phyloP scores from a whole-genome alignment of 2,888 invertebrate genomes.

The Portevinia maculata region DNA sequence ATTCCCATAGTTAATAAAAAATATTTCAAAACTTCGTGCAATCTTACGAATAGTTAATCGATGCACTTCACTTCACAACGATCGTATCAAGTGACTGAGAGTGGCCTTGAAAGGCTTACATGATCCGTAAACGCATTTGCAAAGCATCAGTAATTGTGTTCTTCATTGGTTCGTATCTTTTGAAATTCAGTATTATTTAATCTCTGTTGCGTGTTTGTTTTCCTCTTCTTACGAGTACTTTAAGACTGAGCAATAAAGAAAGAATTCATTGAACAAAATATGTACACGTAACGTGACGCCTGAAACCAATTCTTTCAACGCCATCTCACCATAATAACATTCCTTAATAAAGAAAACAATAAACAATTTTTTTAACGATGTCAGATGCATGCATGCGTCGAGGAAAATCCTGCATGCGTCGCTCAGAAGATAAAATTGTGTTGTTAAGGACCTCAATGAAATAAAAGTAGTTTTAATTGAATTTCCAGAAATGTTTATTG shows the following conservation, averaged over 20 bases:
- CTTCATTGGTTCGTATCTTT: slow-evolving; percentile 45
- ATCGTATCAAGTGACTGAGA: slow-evolving; percentile 55
- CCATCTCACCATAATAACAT: slow-evolving; percentile 24
- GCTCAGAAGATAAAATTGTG: not conserved
- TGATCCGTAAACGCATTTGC: slow-evolving; percentile 43
- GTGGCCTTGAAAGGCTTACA: slow-evolving; percentile 56
- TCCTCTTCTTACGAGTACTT: slow-evolving; percentile 47
- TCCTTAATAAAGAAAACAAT: slow-evolving; percentile 9
- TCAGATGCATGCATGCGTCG: slow-evolving; percentile 41
- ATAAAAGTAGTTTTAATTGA: slow-evolving; percentile 49
- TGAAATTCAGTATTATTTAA: slow-evolving; percentile 48
- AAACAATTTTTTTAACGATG: slow-evolving; percentile 44
- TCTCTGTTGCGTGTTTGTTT: slow-evolving; percentile 13
- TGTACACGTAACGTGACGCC: slow-evolving; percentile 7
- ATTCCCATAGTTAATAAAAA: not conserved
- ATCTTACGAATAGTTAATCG: slow-evolving; percentile 2
- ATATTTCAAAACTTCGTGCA: slow-evolving; percentile 8
- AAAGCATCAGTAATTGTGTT: slow-evolving; percentile 56
- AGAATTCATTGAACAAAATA: slow-evolving; percentile 47
- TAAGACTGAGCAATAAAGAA: slow-evolving; percentile 28
- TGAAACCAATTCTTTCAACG: slow-evolving; percentile 38
- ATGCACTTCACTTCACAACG: slow-evolving; percentile 45
- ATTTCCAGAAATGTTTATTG: slow-evolving; percentile 59
- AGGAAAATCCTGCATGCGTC: not conserved
- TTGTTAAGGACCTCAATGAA: slow-evolving; percentile 44